phyloP scores from a whole-genome alignment of 2,888 invertebrate species.

The Hymenopus coronatus region DNA sequence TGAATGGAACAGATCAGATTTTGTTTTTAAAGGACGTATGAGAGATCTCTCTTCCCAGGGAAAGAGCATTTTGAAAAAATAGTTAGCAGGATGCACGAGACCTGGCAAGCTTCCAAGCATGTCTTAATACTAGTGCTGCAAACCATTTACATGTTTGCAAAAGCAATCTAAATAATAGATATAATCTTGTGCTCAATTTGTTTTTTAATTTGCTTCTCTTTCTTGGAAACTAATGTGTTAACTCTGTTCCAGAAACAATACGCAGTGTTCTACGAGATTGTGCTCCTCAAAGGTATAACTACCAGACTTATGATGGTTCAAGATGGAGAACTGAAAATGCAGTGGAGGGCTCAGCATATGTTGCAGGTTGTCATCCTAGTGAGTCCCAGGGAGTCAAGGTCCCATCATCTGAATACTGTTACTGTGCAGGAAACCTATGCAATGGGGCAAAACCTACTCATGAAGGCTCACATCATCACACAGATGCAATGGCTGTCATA shows the following conservation, averaged over 20 bases:
- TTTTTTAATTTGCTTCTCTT: background rate
- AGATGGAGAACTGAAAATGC: constrained; percentile 64
- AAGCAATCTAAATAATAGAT: no score
- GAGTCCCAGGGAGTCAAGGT: constrained; percentile 49
- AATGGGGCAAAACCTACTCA: constrained; percentile 54
- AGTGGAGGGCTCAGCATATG: constrained; percentile 65
- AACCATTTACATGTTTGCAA: no score
- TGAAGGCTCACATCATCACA: constrained; percentile 45
- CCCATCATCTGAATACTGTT: constrained; percentile 66
- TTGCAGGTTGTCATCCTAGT: constrained; percentile 66
- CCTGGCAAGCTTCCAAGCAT: no score
- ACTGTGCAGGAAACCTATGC: constrained; percentile 71
- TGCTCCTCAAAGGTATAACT: constrained; percentile 67
- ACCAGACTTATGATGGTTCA: constrained; percentile 59
- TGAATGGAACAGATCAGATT: no score
- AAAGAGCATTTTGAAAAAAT: no score
- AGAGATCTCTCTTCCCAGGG: no score
- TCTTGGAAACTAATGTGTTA: background rate
- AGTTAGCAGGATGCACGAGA: no score
- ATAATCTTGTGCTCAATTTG: no score
- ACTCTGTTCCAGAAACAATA: constrained; percentile 54
- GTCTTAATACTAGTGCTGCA: no score
- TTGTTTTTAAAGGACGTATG: no score
- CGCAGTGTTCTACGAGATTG: constrained; percentile 66
- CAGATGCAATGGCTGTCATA: constrained; percentile 61